Evolutionary conservation across 1,140 invertebrate genomes (phyloP).

Genomic region (Euwallacea fornicatus): DNA sequence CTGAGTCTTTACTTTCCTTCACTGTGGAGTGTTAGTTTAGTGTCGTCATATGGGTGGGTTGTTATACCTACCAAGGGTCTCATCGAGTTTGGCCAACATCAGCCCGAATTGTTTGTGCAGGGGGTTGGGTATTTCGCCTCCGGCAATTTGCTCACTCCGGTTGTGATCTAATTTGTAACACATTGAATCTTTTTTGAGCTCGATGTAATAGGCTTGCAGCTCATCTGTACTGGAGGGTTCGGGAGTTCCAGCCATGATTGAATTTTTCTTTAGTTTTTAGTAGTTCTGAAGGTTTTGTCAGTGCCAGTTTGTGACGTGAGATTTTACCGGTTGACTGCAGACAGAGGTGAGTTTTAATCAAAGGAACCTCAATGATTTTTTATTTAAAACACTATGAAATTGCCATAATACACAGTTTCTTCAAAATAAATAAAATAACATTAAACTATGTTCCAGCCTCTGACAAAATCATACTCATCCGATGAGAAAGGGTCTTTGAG

Average conservation of each 20-base stretch:
- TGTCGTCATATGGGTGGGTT: not conserved
- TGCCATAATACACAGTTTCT: constrained; percentile 16
- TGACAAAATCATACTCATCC: constrained; percentile 3
- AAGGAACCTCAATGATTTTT: constrained; percentile 2
- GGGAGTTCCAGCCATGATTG: constrained; percentile 18
- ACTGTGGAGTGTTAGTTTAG: not conserved
- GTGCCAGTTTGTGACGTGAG: constrained; percentile 31
- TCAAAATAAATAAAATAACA: not conserved
- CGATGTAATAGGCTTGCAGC: constrained; percentile 30
- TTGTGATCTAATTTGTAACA: constrained; percentile 24
- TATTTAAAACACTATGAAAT: constrained; percentile 28
- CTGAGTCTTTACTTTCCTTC: constrained; percentile 20
- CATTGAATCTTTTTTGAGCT: constrained; percentile 30
- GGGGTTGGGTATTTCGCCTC: constrained; percentile 28
- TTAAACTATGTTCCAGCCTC: constrained; percentile 22
- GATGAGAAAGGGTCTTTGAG: not conserved
- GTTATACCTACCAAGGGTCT: constrained; percentile 19
- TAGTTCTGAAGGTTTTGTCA: constrained; percentile 18
- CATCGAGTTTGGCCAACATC: constrained; percentile 30
- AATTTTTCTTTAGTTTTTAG: not conserved
- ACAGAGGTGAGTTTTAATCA: not conserved
- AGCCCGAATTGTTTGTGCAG: constrained; percentile 30
- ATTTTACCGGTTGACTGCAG: not conserved
- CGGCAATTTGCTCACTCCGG: constrained; percentile 7
- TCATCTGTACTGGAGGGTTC: constrained; percentile 4